Evolutionary conservation across 2,113 vertebrate genomes (phyloP).

Genomic region (Chiloscyllium plagiosum): DNA sequence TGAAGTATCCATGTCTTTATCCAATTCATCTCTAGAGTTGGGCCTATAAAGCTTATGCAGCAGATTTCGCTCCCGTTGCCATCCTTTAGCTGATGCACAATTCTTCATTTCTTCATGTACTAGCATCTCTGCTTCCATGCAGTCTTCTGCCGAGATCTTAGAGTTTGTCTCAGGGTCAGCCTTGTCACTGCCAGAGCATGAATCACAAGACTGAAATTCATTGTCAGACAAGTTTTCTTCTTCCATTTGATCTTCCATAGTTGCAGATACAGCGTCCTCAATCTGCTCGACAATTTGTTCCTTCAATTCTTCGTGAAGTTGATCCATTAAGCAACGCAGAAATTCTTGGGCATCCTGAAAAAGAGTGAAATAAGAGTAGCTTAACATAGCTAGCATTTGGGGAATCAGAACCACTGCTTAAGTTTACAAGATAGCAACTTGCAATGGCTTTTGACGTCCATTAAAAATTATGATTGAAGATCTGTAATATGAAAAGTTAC

Average conservation of each 20-base stretch:
- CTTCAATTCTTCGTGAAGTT: constrained; percentile 94
- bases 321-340: constrained; percentile 93
- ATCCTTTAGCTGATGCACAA: constrained; percentile 64
- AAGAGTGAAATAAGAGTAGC: not conserved
- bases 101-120: constrained; percentile 77
- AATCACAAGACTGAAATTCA: constrained; percentile 85
- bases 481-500: not conserved
- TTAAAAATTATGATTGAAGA: not conserved
- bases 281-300: constrained; percentile 71
- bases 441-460: not conserved
- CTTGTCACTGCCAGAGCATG: constrained; percentile 75
- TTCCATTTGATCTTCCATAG: constrained; percentile 64
- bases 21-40: constrained; percentile 66
- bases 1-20: constrained; percentile 75
- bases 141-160: constrained; percentile 60
- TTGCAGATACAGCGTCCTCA: constrained; percentile 57
- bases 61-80: constrained; percentile 81
- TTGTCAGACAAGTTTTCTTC: constrained; percentile 79
- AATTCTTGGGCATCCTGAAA: constrained; percentile 94
- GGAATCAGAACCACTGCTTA: not conserved
- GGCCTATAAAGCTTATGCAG: constrained; percentile 73
- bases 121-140: constrained; percentile 80
- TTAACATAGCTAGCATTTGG: not conserved
- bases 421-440: not conserved
- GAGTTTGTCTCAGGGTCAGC: constrained; percentile 63